Conservation (phyloP, 2,888 invertebrate genomes). For the Plagiodera versicolora region DNA sequence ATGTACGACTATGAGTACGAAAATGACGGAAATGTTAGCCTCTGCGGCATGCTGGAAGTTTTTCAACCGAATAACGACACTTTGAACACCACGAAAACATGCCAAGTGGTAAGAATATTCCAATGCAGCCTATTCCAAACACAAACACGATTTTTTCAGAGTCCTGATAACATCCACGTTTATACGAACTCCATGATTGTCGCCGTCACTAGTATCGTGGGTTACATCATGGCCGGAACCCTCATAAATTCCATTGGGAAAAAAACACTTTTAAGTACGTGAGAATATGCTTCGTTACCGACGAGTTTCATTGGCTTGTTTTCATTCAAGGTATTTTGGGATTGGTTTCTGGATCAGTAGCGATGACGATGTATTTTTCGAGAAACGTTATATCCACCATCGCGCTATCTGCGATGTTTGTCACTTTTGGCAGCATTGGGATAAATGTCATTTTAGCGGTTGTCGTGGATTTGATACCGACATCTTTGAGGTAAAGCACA, state of each 20-base stretch:
- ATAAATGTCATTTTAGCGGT: conserved; percentile 66
- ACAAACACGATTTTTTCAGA: conserved; percentile 26
- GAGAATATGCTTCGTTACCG: neutral
- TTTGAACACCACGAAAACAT: conserved; percentile 18
- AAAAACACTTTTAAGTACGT: conserved; percentile 36
- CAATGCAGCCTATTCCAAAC: too few species aligned
- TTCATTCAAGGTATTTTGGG: conserved; percentile 33
- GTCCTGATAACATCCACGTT: conserved; percentile 36
- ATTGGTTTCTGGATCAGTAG: conserved; percentile 28
- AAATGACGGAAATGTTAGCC: conserved; percentile 47
- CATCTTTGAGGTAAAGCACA: conserved; percentile 66
- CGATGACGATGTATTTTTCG: conserved; percentile 44
- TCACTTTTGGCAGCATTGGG: conserved; percentile 60
- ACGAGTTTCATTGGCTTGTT: conserved; percentile 3
- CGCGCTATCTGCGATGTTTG: conserved; percentile 57
- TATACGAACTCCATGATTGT: conserved; percentile 41
- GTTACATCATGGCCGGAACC: conserved; percentile 37
- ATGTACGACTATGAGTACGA: conserved; percentile 55
- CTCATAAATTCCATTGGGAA: conserved; percentile 40
- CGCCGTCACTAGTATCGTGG: conserved; percentile 30
- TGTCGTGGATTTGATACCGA: conserved; percentile 68
- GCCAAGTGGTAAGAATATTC: conserved; percentile 34
- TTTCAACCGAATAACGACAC: conserved; percentile 29
- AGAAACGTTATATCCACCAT: conserved; percentile 53
- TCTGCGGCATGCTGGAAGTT: conserved; percentile 59